Evolutionary conservation across 2,113 vertebrate species (phyloP), one percentile per base, ranked within the genome.

Genomic region (Mirounga angustirostris): DNA sequence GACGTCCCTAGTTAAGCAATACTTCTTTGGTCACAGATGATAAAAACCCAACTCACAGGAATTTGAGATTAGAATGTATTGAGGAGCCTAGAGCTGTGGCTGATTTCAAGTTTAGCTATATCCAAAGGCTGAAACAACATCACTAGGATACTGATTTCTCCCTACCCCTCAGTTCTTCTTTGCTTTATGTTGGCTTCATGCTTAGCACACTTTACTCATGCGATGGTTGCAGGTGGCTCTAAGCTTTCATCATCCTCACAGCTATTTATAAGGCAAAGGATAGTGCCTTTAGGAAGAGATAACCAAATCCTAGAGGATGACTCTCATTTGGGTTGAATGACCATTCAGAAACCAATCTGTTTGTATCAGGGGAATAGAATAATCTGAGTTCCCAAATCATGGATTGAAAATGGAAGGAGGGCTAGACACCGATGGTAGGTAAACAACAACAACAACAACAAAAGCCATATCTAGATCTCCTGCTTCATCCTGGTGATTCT

Each of bases 11-110:
- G 69, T n/a, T 50, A 95, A 97, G 46, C 40, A 92, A 89, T 69
- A 65, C 69, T 89, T 96, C 76, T 93, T 74, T 80, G 43, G 81
- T 58, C 59, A 94, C 69, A 78, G 80, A 80, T 91, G 94, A 97
- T 97, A 97, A 97, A 97, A 93, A 82, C 28, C 56, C 83, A 96
- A 86, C 59, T 84, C 36, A 90, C 46, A 79, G 9, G 28, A 73
- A 92, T 81, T 91, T 95, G 71, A 97, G 63, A 97, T 92, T 95
- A 97, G 76, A 90, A 90, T 56, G 4, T 83, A 96, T 46, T 30
- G 33, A 96, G 74, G 33, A 95, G 50, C 30, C 40, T 65, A 93
- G 81, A 92, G 63, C 58, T 87, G 79, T 81, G 69, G 59, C 50
- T 92, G 84, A 82, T 69, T 90, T 95, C 79, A 97, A 93, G 59